A percentile compares a stretch with the other conserved stretches of the same genome.
These are phyloP conservation scores for Drepanosiphum platanoidis DNA, from an alignment of 2,888 invertebrate genomes.

Conservation along the genomic window DNA sequence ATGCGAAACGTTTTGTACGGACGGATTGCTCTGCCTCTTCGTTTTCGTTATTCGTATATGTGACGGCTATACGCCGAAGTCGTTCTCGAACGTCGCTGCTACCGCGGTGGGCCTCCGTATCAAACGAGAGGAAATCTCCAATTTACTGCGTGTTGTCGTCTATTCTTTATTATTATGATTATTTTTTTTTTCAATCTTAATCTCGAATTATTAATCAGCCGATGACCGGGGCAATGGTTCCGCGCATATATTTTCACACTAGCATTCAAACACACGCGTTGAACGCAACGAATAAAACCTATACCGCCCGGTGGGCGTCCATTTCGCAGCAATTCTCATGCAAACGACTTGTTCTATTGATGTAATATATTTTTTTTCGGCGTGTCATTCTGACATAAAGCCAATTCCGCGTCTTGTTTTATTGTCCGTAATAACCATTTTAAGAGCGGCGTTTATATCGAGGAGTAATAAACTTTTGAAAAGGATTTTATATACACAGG, in stretches of 20 bases:
- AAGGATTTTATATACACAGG: background rate
- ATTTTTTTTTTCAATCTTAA: background rate
- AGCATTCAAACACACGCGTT: background rate
- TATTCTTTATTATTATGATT: no score
- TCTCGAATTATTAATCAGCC: background rate
- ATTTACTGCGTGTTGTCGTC: background rate
- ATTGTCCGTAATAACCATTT: conserved; percentile 22
- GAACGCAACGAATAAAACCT: no score
- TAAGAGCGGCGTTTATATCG: background rate
- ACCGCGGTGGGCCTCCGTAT: background rate
- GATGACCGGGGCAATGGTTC: background rate
- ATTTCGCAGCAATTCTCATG: conserved; percentile 30
- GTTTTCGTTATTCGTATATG: background rate
- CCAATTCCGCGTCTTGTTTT: conserved; percentile 16
- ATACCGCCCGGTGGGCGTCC: conserved; percentile 19
- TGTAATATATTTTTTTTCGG: conserved; percentile 30
- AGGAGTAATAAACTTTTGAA: background rate
- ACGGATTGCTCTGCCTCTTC: background rate
- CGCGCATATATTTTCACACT: background rate
- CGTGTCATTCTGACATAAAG: conserved; percentile 8
- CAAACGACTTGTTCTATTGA: conserved; percentile 41
- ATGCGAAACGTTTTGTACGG: background rate
- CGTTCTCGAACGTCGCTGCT: background rate
- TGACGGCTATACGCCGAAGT: background rate
- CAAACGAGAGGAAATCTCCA: conserved; percentile 12